These are phyloP conservation scores for Drosophila nigricruria DNA, from an alignment of 2,888 invertebrate genomes.

Conservation along the genomic window DNA sequence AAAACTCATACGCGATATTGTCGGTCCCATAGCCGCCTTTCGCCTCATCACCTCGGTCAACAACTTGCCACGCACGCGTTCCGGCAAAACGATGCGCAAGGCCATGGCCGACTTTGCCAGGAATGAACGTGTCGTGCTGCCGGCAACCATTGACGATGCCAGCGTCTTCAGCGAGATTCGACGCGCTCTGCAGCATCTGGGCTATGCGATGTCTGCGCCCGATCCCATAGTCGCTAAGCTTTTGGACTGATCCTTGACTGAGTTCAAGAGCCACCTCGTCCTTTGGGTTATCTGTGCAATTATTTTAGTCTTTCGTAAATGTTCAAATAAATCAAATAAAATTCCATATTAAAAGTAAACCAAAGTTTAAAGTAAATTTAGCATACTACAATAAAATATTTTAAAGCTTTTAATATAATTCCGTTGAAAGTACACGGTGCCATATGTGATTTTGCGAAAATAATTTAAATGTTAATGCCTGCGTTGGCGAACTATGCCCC, in stretches of 20 bases:
- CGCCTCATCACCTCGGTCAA: conserved; percentile 91
- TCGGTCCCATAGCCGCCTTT: conserved; percentile 94
- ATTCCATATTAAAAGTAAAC: conserved; percentile 13
- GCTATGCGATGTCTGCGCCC: conserved; percentile 90
- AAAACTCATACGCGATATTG: conserved; percentile 84
- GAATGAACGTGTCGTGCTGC: conserved; percentile 91
- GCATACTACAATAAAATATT: neutral
- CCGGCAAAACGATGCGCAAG: conserved; percentile 91
- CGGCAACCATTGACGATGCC: conserved; percentile 95
- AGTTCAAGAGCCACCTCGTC: neutral
- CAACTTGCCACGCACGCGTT: conserved; percentile 94
- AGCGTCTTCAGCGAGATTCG: conserved; percentile 92
- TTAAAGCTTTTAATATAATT: conserved; percentile 8
- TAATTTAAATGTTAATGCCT: conserved; percentile 73
- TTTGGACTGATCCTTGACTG: conserved; percentile 54
- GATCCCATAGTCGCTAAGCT: conserved; percentile 86
- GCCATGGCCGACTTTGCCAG: conserved; percentile 94
- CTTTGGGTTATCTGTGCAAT: conserved; percentile 9
- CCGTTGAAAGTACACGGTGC: conserved; percentile 9
- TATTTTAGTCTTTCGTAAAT: conserved; percentile 14
- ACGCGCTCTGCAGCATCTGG: conserved; percentile 90
- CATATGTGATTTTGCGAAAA: conserved; percentile 43
- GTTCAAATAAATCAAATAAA: conserved; percentile 47
- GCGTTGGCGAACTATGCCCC: conserved; percentile 37
- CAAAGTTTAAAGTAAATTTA: neutral